Conservation (phyloP, 1,140 invertebrate species). For the Drosophila pseudoobscura region DNA sequence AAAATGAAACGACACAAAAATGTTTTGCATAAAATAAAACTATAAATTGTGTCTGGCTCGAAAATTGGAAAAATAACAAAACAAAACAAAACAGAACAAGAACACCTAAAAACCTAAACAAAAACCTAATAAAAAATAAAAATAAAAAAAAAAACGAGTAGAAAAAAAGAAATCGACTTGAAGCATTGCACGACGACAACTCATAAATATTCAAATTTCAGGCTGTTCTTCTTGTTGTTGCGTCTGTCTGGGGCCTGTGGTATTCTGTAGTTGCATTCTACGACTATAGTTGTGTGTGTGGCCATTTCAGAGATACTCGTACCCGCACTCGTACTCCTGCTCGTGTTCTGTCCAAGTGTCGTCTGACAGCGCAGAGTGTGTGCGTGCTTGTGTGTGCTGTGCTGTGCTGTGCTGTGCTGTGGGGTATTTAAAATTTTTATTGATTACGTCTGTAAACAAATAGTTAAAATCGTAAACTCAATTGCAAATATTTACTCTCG, state of each 20-base stretch:
- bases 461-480: conserved; percentile 76
- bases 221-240: conserved; percentile 47
- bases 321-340: conserved; percentile 10
- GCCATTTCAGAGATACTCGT: conserved; percentile 33
- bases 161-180: conserved; percentile 32
- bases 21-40: conserved; percentile 36
- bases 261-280: conserved; percentile 48
- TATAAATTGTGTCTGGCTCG: conserved; percentile 52
- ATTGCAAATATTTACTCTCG: conserved; percentile 73
- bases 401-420: not conserved
- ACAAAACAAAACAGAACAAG: conserved; percentile 37
- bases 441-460: conserved; percentile 78
- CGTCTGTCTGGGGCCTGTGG: conserved; percentile 14
- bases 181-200: conserved; percentile 56
- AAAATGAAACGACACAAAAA: conserved; percentile 23
- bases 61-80: conserved; percentile 48
- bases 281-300: conserved; percentile 27
- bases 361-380: not conserved
- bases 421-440: conserved; percentile 47
- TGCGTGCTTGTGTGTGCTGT: conserved; percentile 6
- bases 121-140: conserved; percentile 1
- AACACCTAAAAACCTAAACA: conserved; percentile 23
- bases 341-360: not conserved
- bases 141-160: conserved; percentile 24
- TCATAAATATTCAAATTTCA: conserved; percentile 72